Evolutionary conservation across 2,113 vertebrate genomes (phyloP).

Genomic region (Daboia siamensis): DNA sequence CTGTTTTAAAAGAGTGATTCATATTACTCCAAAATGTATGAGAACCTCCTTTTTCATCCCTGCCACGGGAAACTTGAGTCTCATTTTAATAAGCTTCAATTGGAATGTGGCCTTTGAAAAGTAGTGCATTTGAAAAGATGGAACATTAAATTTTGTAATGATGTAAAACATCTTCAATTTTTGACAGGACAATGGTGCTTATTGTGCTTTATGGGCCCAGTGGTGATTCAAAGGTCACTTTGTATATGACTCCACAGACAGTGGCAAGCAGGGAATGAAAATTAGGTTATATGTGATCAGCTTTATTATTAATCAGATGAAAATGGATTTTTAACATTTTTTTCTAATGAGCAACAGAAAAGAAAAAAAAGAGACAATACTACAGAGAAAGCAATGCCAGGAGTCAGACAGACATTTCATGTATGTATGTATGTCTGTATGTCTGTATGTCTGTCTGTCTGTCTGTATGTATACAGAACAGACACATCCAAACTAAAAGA

Average conservation of each 20-base stretch:
- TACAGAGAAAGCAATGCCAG: slow-evolving; percentile 67
- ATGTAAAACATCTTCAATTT: slow-evolving; percentile 97
- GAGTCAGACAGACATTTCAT: slow-evolving; percentile 43
- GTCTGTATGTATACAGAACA: background rate
- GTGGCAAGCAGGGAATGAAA: slow-evolving; percentile 96
- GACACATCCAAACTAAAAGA: slow-evolving; percentile 62
- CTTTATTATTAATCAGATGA: slow-evolving; percentile 99
- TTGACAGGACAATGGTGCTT: slow-evolving; percentile 94
- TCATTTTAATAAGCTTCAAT: slow-evolving; percentile 90
- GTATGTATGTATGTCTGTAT: no score
- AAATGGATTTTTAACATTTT: slow-evolving; percentile 99
- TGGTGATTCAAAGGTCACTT: slow-evolving; percentile 98
- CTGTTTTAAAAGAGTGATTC: slow-evolving; percentile 99
- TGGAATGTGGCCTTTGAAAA: slow-evolving; percentile 96
- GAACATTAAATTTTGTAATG: slow-evolving; percentile 94
- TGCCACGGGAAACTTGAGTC: slow-evolving; percentile 92
- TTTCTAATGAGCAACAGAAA: slow-evolving; percentile 92
- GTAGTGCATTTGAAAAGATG: slow-evolving; percentile 89
- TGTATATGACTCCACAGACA: slow-evolving; percentile 93
- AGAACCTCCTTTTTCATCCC: slow-evolving; percentile 91
- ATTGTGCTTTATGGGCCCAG: slow-evolving; percentile 94
- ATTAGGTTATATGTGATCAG: slow-evolving; percentile 99
- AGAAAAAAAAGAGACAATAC: slow-evolving; percentile 75
- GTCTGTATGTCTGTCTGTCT: no score
- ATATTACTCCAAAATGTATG: slow-evolving; percentile 92